Base-by-base conservation (phyloP, 2,888 invertebrate genomes). In the Stomorhina lunata region DNA sequence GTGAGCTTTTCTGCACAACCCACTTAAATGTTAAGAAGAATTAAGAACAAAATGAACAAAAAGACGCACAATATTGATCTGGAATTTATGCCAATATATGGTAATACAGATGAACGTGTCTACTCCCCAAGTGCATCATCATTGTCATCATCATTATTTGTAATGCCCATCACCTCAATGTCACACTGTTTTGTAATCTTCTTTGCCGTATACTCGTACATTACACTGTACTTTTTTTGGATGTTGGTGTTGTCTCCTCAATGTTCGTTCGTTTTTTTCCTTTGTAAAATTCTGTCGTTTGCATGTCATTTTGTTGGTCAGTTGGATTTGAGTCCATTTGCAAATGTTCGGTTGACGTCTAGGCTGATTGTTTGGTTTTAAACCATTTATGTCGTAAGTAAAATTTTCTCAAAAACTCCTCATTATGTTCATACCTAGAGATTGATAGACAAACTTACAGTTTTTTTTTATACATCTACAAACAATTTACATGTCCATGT, bases 21-120 rank as follows among this genome's bases (percentile, higher is more conserved):
- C 80, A 73, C 63, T 80, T 80, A 63, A 73, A 73, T 53, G 15
- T 7, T n/a, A n/a, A n/a, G n/a, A n/a, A n/a, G n/a, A n/a, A n/a
- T n/a, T n/a, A n/a, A n/a, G n/a, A n/a, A n/a, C n/a, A n/a, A n/a
- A n/a, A n/a, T n/a, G n/a, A n/a, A n/a, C n/a, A 27, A 2, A 75
- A 48, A 29, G 61, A 76, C 68, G 63, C 75, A 65, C 66, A 80
- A 76, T 61, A 80, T 80, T 83, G 83, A 80, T 83, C 75, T 80
- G 84, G 89, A 89, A 89, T 89, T 88, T 88, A 89, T 88, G 87
- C 89, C 88, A 87, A 88, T 89, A 82, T 79, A 89, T 88, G 89
- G 89, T 86, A 86, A 89, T 88, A 86, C 86, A 88, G 65, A 81
- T 79, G 78, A 77, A 77, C 68, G 84, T 85, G 84, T 69, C 72